Conservation (phyloP, 2,113 vertebrate species). For the Anguilla japonica region DNA sequence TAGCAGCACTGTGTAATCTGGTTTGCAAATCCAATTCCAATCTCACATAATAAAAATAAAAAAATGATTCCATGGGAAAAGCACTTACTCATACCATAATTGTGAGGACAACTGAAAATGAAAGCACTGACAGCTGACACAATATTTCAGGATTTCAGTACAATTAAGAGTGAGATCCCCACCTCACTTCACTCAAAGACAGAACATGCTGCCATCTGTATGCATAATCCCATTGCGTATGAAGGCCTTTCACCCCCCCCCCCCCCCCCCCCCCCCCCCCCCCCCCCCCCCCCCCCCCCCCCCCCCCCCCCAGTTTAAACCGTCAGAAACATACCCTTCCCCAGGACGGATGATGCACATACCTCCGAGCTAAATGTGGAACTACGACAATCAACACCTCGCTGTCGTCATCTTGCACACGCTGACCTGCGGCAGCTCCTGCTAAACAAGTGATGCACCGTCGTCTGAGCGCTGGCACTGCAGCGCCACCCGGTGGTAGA, state of each 20-base stretch:
- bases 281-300: neutral
- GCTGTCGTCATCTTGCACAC: neutral
- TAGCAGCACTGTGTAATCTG: neutral
- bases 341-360: neutral
- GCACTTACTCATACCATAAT: neutral
- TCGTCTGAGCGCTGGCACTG: neutral
- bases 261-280: neutral
- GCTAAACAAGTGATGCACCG: neutral
- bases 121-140: neutral
- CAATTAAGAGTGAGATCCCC: neutral
- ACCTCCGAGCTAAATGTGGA: neutral
- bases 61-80: neutral
- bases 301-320: neutral
- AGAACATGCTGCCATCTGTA: neutral
- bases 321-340: neutral
- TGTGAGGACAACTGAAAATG: neutral
- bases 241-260: neutral
- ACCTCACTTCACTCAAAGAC: neutral
- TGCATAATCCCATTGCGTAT: neutral
- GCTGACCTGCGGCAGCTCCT: neutral
- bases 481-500: neutral
- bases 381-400: constrained; percentile 4
- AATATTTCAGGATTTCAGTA: neutral
- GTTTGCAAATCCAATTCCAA: neutral
- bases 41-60: neutral